Conservation (phyloP, 2,888 invertebrate genomes). For the Hermaeophaga mercurialis region DNA sequence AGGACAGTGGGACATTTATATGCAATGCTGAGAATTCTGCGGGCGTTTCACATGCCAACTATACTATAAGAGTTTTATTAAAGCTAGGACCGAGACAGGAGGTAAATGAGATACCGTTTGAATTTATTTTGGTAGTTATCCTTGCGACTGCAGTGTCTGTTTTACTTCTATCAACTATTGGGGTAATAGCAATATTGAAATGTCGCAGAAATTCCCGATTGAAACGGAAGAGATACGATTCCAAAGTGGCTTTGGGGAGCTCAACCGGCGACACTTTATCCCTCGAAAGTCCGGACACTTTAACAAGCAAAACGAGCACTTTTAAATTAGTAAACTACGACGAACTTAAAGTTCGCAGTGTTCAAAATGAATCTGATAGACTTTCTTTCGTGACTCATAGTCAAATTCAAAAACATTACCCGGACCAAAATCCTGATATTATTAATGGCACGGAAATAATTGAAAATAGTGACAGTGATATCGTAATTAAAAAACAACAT, state of each 20-base stretch:
- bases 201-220: conserved; percentile 50
- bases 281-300: conserved; percentile 50
- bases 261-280: conserved; percentile 51
- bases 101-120: conserved; percentile 55
- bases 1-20: conserved; percentile 83
- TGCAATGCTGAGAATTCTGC: conserved; percentile 87
- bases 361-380: conserved; percentile 7
- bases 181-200: conserved; percentile 67
- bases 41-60: conserved; percentile 78
- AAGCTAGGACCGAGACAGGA: conserved; percentile 60
- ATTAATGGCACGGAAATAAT: conserved; percentile 77
- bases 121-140: conserved; percentile 72
- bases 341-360: conserved; percentile 35
- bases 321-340: conserved; percentile 43
- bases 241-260: conserved; percentile 57
- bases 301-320: conserved; percentile 47
- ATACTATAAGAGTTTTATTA: conserved; percentile 76
- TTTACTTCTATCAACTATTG: conserved; percentile 68
- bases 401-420: conserved; percentile 54
- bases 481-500: conserved; percentile 29
- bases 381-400: conserved; percentile 7
- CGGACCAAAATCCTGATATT: conserved; percentile 78
- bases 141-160: conserved; percentile 70
- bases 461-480: conserved; percentile 42
- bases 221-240: conserved; percentile 64